phyloP scores from a whole-genome alignment of 2,797 vertebrate genomes.

The Ctenopoma multispine region DNA sequence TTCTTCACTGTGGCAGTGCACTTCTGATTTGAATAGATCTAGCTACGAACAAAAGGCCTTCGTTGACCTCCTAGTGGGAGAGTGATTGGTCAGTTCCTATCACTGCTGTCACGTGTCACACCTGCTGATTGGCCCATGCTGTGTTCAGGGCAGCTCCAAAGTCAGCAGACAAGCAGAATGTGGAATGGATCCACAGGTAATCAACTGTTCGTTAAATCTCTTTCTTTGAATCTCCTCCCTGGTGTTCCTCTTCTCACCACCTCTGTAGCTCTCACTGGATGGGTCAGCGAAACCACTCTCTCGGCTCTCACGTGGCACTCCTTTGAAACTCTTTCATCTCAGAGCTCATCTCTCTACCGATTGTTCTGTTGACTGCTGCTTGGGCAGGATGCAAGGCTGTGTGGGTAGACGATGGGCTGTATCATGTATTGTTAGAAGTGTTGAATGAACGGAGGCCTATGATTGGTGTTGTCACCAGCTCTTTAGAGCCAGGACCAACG shows the following conservation, averaged over 20 bases:
- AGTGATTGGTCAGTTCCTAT: slow-evolving; percentile 78
- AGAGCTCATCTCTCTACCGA: slow-evolving; percentile 7
- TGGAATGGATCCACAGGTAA: slow-evolving; percentile 48
- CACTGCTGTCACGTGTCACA: slow-evolving; percentile 70
- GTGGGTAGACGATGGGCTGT: slow-evolving; percentile 55
- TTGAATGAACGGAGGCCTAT: slow-evolving; percentile 78
- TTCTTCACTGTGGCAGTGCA: slow-evolving; percentile 45
- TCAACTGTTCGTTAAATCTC: slow-evolving; percentile 26
- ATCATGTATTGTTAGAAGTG: slow-evolving; percentile 70
- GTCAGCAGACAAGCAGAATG: slow-evolving; percentile 48
- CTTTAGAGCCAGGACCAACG: slow-evolving; percentile 69
- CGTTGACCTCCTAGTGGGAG: slow-evolving; percentile 71
- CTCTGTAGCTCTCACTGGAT: slow-evolving; percentile 26
- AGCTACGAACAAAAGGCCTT: slow-evolving; percentile 69
- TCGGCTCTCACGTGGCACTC: slow-evolving; percentile 58
- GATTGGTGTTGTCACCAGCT: slow-evolving; percentile 79
- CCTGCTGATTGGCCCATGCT: slow-evolving; percentile 75
- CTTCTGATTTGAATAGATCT: slow-evolving; percentile 52
- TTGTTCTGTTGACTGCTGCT: slow-evolving; percentile 59
- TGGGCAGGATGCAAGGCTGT: slow-evolving; percentile 35
- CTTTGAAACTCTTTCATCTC: slow-evolving; percentile 68
- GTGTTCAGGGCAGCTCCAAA: slow-evolving; percentile 47
- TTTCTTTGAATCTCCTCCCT: slow-evolving; percentile 10
- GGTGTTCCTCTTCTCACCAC: slow-evolving; percentile 48
- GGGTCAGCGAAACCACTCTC: slow-evolving; percentile 40